Evolutionary conservation across 2,797 vertebrate species (phyloP).

Genomic region (Sebastes vulpes): DNA sequence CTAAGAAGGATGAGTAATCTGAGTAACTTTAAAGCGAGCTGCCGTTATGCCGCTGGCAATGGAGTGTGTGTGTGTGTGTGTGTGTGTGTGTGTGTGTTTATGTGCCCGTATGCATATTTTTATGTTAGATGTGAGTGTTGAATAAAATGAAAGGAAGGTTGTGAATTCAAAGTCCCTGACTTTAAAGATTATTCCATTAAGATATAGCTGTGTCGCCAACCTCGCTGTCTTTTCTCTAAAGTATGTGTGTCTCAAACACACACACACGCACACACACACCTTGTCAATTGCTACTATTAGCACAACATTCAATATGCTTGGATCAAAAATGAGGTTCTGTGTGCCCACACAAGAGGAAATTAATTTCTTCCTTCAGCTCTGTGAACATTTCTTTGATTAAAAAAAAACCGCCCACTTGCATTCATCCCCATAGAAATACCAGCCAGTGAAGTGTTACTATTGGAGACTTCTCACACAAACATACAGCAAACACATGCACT

Average conservation of each 20-base stretch:
- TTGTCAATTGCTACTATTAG: neutral
- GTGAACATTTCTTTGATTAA: conserved; percentile 15
- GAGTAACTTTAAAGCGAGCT: conserved; percentile 34
- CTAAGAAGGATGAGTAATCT: conserved; percentile 36
- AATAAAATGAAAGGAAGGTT: conserved; percentile 29
- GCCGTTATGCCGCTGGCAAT: neutral
- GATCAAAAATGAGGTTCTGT: conserved; percentile 5
- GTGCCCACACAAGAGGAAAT: conserved; percentile 24
- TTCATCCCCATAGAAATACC: conserved; percentile 34
- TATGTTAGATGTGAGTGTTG: conserved; percentile 18
- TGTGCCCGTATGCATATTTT: neutral
- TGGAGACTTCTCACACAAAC: conserved; percentile 19
- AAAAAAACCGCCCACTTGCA: conserved; percentile 4
- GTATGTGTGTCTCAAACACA: neutral
- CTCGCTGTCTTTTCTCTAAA: neutral
- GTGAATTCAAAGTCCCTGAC: conserved; percentile 16
- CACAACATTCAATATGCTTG: neutral
- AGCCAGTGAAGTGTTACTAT: conserved; percentile 31
- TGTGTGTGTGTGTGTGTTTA: neutral
- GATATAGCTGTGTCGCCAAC: neutral
- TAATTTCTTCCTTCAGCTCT: conserved; percentile 23
- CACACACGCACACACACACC: neutral
- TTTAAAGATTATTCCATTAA: conserved; percentile 33
- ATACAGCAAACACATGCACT: neutral
- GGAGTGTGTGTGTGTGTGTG: neutral